Evolutionary conservation across 2,888 invertebrate genomes (phyloP).

Genomic region (Thelaira solivaga): DNA sequence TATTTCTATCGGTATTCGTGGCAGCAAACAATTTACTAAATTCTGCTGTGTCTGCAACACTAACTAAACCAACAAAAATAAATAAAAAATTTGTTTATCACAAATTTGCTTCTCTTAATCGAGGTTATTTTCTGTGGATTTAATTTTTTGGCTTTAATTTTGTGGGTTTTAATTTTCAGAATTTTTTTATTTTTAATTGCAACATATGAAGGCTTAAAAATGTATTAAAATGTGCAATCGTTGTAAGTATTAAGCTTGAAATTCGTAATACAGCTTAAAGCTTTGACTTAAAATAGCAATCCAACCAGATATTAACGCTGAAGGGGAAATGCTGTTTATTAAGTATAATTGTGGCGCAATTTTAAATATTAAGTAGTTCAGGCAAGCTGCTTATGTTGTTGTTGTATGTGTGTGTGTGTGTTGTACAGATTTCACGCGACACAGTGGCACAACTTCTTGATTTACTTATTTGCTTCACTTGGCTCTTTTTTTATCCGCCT

Average conservation of each 20-base stretch:
- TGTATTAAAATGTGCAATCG: too few species aligned
- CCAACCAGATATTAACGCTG: background rate
- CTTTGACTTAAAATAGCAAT: conserved; percentile 4
- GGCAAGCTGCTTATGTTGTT: background rate
- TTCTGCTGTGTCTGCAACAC: too few species aligned
- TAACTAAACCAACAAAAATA: too few species aligned
- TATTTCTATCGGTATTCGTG: too few species aligned
- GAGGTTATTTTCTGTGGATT: too few species aligned
- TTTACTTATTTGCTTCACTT: background rate
- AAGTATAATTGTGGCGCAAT: conserved; percentile 28
- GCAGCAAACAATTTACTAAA: too few species aligned
- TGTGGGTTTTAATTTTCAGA: too few species aligned
- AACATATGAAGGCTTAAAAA: too few species aligned
- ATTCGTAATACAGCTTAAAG: background rate
- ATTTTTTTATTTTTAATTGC: too few species aligned
- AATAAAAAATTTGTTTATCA: too few species aligned
- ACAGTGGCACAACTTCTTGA: conserved; percentile 16
- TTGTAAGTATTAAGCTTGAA: background rate
- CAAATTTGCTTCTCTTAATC: too few species aligned
- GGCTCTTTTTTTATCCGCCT: background rate
- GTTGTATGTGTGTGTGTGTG: background rate
- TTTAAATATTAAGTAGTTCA: conserved; percentile 1
- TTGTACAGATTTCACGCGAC: background rate
- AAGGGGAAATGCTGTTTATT: conserved; percentile 15
- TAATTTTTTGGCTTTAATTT: too few species aligned